phyloP scores from a whole-genome alignment of 2,113 vertebrate genomes.

The Hyaena hyaena region DNA sequence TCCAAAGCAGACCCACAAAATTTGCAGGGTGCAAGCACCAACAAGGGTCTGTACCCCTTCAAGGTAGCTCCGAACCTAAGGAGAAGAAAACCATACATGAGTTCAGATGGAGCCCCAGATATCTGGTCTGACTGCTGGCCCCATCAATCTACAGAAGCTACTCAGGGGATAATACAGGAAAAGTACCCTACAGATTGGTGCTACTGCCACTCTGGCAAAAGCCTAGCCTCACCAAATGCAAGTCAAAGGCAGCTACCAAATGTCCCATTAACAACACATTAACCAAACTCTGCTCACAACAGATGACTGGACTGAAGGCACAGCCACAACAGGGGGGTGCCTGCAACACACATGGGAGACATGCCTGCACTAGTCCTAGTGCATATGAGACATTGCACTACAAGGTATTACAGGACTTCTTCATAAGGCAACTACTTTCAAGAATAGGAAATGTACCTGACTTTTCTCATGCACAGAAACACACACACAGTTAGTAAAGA shows the following conservation, averaged over 20 bases:
- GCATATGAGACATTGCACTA: background rate
- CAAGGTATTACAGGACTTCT: background rate
- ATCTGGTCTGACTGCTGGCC: background rate
- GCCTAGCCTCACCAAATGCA: background rate
- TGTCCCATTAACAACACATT: background rate
- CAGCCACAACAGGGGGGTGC: background rate
- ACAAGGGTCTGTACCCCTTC: background rate
- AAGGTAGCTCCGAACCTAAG: background rate
- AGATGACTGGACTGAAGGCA: background rate
- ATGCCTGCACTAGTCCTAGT: background rate
- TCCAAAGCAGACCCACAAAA: background rate
- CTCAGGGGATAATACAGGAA: background rate
- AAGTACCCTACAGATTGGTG: background rate
- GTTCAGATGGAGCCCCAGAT: background rate
- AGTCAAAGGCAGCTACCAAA: background rate
- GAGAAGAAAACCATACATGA: background rate
- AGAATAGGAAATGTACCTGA: background rate
- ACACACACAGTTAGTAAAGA: background rate
- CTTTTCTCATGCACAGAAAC: background rate
- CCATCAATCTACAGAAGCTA: background rate
- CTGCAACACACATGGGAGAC: background rate
- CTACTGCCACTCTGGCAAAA: background rate
- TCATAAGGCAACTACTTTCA: background rate
- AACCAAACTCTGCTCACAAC: background rate
- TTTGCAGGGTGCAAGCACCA: background rate